phyloP scores from a whole-genome alignment of 2,113 vertebrate genomes.

The Lipophrys pholis region DNA sequence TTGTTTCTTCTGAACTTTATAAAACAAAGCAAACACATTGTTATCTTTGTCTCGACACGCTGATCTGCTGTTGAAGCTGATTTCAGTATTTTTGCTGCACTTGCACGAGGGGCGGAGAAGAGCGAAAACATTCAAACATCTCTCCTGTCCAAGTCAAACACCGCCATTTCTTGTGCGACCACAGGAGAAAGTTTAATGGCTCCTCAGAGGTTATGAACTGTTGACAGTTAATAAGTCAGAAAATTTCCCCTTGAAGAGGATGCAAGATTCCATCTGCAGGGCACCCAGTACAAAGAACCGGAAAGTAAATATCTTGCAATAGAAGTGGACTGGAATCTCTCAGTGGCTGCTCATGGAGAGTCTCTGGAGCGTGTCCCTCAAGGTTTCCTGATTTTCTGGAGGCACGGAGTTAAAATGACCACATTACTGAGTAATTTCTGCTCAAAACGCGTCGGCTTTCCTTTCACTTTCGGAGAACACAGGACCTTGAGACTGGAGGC shows the following conservation, averaged over 20 bases:
- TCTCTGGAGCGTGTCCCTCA: conserved; percentile 90
- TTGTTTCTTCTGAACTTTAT: conserved; percentile 45
- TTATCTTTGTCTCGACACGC: conserved; percentile 66
- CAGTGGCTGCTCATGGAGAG: conserved; percentile 89
- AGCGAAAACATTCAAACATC: conserved; percentile 71
- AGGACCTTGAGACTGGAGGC: conserved; percentile 75
- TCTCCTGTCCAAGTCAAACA: conserved; percentile 89
- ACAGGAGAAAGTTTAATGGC: conserved; percentile 93
- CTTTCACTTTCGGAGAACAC: conserved; percentile 41
- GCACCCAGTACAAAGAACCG: conserved; percentile 90
- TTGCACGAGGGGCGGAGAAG: conserved; percentile 63
- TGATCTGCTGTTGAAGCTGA: conserved; percentile 53
- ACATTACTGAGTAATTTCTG: conserved; percentile 94
- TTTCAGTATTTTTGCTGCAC: conserved; percentile 69
- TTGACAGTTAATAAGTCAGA: conserved; percentile 99
- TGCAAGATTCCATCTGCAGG: conserved; percentile 93
- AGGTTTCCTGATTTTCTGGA: conserved; percentile 92
- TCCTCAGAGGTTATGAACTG: conserved; percentile 97
- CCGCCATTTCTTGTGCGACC: conserved; percentile 90
- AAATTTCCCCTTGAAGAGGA: conserved; percentile 94
- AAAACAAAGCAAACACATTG: conserved; percentile 63
- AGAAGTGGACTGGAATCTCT: conserved; percentile 94
- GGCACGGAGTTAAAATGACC: conserved; percentile 92
- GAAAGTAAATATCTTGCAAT: conserved; percentile 94
- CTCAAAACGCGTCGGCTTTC: conserved; percentile 78